Conservation (phyloP, 1,140 invertebrate species). For the Drosophila malerkotliana region DNA sequence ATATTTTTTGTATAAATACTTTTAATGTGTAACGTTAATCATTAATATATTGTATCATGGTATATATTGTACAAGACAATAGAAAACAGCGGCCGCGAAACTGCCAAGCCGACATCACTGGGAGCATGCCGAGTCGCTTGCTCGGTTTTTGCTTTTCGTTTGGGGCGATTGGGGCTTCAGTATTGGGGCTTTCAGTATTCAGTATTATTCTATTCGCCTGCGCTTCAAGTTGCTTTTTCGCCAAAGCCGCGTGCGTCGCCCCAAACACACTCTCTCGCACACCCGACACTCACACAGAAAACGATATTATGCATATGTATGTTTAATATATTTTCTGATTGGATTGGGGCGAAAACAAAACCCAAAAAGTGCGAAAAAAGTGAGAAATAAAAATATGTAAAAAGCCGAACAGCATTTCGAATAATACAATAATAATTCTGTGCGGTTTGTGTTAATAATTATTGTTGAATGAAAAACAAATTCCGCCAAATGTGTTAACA, state of each 20-base stretch:
- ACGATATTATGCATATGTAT: constrained; percentile 63
- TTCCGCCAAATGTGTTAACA: constrained; percentile 63
- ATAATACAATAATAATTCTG: constrained; percentile 36
- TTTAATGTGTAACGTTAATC: too few species aligned
- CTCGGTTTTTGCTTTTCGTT: constrained; percentile 33
- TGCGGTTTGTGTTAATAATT: constrained; percentile 51
- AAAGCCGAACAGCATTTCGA: constrained; percentile 41
- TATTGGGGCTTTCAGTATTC: constrained; percentile 66
- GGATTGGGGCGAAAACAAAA: constrained; percentile 68
- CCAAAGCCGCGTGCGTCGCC: constrained; percentile 48
- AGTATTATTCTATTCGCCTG: constrained; percentile 79
- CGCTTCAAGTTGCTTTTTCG: constrained; percentile 69
- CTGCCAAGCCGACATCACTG: constrained; percentile 3
- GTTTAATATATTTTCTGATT: constrained; percentile 74
- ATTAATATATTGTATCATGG: too few species aligned
- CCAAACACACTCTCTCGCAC: constrained; percentile 32
- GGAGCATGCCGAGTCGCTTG: constrained; percentile 25
- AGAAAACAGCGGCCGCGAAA: background rate
- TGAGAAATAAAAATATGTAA: constrained; percentile 35
- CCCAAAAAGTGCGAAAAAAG: constrained; percentile 55
- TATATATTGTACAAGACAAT: background rate
- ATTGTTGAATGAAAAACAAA: constrained; percentile 43
- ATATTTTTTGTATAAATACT: too few species aligned
- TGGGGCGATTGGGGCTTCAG: constrained; percentile 50
- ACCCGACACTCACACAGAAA: constrained; percentile 40